phyloP scores from a whole-genome alignment of 2,797 vertebrate species.

The Arrhamphus sclerolepis region DNA sequence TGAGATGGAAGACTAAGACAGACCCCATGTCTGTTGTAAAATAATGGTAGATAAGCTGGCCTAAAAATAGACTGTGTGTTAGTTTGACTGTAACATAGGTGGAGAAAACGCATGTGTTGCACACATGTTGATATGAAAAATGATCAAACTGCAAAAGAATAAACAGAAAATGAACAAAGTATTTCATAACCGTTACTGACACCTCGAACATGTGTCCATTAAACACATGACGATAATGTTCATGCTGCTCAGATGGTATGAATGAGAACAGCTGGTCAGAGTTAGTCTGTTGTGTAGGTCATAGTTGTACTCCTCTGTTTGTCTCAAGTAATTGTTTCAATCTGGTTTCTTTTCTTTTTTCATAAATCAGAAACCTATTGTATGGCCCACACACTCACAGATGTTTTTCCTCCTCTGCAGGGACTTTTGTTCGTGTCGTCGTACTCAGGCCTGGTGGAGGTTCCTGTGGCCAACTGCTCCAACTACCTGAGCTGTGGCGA shows the following conservation, averaged over 20 bases:
- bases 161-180: neutral
- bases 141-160: neutral
- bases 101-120: conserved; percentile 11
- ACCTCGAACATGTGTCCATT: conserved; percentile 14
- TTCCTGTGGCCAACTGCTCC: conserved; percentile 90
- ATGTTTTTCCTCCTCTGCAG: conserved; percentile 58
- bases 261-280: conserved; percentile 44
- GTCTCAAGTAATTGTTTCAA: conserved; percentile 45
- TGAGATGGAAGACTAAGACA: conserved; percentile 45
- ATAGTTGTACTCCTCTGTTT: conserved; percentile 51
- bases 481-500: conserved; percentile 90
- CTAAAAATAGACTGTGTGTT: conserved; percentile 42
- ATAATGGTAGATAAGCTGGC: conserved; percentile 16
- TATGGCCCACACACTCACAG: neutral
- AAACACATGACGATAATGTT: conserved; percentile 8
- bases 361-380: conserved; percentile 14
- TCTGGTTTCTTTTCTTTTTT: conserved; percentile 17
- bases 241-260: conserved; percentile 28
- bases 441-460: conserved; percentile 83
- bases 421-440: conserved; percentile 88
- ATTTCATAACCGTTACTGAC: conserved; percentile 1
- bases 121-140: conserved; percentile 6
- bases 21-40: conserved; percentile 34
- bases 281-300: conserved; percentile 44
- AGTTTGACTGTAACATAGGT: conserved; percentile 1